Evolutionary conservation across 2,113 vertebrate species (phyloP).

Genomic region (Eolophus roseicapilla): DNA sequence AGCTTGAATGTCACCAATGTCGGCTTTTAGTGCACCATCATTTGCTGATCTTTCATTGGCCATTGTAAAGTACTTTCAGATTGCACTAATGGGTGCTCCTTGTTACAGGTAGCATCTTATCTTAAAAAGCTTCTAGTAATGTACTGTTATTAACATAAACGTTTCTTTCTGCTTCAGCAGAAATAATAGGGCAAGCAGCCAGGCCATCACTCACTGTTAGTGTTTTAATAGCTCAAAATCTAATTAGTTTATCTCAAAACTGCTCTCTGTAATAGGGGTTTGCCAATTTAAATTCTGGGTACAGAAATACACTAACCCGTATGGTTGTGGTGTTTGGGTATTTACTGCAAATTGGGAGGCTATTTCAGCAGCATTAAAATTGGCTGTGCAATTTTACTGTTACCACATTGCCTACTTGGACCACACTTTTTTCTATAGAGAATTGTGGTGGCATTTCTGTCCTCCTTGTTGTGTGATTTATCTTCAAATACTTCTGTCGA

Average conservation of each 20-base stretch:
- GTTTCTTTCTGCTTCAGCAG: slow-evolving; percentile 30
- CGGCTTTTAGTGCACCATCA: neutral
- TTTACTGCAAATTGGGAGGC: neutral
- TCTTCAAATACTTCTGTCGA: neutral
- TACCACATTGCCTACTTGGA: neutral
- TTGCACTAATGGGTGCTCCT: neutral
- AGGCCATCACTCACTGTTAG: slow-evolving; percentile 4
- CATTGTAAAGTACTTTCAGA: neutral
- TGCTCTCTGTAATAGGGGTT: neutral
- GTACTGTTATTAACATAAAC: neutral
- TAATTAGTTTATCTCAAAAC: slow-evolving; percentile 50
- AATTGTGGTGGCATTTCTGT: neutral
- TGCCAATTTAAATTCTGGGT: neutral
- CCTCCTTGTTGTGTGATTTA: neutral
- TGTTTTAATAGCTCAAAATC: slow-evolving; percentile 33
- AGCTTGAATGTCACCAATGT: neutral
- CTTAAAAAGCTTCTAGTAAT: neutral
- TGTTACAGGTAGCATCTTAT: neutral
- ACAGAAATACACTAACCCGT: neutral
- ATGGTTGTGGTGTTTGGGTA: too few relatives aligned
- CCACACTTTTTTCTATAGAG: neutral
- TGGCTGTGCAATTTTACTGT: neutral
- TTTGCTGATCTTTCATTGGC: neutral
- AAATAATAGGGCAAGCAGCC: slow-evolving; percentile 18
- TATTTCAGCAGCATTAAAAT: slow-evolving; percentile 4